Evolutionary conservation across 2,113 vertebrate genomes (phyloP).

Genomic region (Pseudorectes ferrugineus): DNA sequence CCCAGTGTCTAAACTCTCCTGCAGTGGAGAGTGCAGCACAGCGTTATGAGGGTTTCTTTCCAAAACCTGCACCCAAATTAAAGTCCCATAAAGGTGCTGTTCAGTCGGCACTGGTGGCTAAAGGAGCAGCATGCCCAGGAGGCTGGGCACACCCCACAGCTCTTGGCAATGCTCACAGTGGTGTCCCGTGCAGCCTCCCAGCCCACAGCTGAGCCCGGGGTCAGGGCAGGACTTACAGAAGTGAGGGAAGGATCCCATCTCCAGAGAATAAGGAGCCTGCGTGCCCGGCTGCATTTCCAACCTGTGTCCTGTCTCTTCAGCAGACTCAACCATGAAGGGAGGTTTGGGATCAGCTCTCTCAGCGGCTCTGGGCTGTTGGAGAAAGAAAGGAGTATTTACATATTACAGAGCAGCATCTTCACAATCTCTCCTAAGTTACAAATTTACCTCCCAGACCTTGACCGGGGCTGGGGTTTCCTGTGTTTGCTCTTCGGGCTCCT

Average conservation of each 20-base stretch:
- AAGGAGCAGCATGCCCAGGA: neutral
- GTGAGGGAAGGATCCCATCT: slow-evolving; percentile 12
- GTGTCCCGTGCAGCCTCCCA: neutral
- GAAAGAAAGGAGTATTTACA: slow-evolving; percentile 14
- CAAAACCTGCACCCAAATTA: neutral
- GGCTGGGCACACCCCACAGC: neutral
- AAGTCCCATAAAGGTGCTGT: neutral
- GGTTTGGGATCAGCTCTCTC: neutral
- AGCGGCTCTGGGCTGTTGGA: neutral
- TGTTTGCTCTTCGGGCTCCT: slow-evolving; percentile 24
- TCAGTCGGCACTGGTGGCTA: neutral
- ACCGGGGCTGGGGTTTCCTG: slow-evolving; percentile 18
- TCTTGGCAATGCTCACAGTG: neutral
- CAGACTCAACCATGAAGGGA: slow-evolving; percentile 12
- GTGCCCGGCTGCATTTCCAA: slow-evolving; percentile 16
- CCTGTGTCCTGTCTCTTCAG: neutral
- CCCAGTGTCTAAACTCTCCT: neutral
- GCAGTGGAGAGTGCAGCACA: neutral
- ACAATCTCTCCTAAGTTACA: slow-evolving; percentile 33
- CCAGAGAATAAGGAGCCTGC: slow-evolving; percentile 3
- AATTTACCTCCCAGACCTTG: slow-evolving; percentile 67
- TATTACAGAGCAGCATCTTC: slow-evolving; percentile 3
- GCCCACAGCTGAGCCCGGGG: neutral
- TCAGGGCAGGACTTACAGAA: slow-evolving; percentile 50
- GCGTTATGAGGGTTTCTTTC: neutral